Percentiles rank a stretch among this genome's conserved stretches.
Evolutionary conservation across 2,113 vertebrate genomes (phyloP).

Genomic region (Passer montanus): DNA sequence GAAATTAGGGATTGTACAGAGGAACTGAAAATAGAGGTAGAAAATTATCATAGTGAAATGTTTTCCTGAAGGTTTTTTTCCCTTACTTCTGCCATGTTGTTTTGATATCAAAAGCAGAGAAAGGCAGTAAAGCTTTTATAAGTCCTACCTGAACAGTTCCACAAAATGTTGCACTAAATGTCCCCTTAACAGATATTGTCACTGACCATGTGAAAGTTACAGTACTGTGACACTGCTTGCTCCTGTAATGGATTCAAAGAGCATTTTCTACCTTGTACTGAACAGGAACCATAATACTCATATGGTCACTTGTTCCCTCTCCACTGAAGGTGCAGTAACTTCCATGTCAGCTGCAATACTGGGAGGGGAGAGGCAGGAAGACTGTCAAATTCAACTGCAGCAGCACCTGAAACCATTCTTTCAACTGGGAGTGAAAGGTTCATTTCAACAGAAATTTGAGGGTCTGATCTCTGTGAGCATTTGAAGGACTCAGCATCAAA

Average conservation of each 20-base stretch:
- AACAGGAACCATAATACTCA: neutral
- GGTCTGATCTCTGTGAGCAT: neutral
- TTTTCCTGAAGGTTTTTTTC: neutral
- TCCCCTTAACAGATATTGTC: neutral
- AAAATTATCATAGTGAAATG: neutral
- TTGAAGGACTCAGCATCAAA: neutral
- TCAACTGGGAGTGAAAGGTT: neutral
- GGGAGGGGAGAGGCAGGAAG: neutral
- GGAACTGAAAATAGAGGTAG: neutral
- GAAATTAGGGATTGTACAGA: neutral
- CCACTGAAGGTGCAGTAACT: neutral
- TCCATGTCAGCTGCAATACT: neutral
- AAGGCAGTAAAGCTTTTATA: neutral
- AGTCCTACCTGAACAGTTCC: neutral
- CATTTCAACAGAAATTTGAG: neutral
- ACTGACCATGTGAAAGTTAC: neutral
- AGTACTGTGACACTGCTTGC: neutral
- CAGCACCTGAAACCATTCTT: neutral
- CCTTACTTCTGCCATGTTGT: neutral
- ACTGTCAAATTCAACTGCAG: neutral
- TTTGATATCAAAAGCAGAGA: neutral
- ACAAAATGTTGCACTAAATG: neutral
- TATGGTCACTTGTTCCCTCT: neutral
- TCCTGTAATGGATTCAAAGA: neutral
- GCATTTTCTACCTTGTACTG: neutral